Conservation (phyloP, 1,140 invertebrate species). For the Brachionus plicatilis region DNA sequence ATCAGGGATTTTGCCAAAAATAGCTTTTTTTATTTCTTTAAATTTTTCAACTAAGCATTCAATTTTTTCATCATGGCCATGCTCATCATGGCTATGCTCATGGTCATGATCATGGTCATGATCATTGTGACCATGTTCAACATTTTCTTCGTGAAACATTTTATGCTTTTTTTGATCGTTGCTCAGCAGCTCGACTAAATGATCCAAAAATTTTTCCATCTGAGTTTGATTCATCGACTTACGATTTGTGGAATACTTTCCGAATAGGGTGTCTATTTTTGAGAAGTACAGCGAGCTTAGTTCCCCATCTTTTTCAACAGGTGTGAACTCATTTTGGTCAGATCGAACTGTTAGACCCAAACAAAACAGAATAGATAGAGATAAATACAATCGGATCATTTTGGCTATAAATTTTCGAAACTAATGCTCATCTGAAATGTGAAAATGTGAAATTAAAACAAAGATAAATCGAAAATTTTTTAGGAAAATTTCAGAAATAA, state of each 20-base stretch:
- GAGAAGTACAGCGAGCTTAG: neutral
- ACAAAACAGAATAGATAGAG: neutral
- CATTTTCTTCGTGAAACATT: neutral
- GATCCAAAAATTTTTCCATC: neutral
- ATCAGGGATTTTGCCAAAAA: neutral
- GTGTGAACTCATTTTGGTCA: neutral
- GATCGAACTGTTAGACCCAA: neutral
- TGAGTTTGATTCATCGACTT: neutral
- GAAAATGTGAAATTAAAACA: neutral
- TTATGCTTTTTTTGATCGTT: neutral
- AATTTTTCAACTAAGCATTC: neutral
- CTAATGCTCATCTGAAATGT: neutral
- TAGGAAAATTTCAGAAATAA: neutral
- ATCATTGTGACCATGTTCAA: neutral
- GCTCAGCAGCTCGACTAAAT: conserved; percentile 1
- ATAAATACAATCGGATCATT: neutral
- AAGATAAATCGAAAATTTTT: neutral
- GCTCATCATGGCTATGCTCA: neutral
- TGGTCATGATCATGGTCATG: conserved; percentile 4
- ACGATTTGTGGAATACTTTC: neutral
- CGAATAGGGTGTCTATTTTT: neutral
- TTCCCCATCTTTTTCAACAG: neutral
- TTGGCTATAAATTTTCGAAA: neutral
- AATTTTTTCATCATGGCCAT: neutral
- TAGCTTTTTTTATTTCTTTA: neutral